Conservation (phyloP, 2,797 vertebrate genomes). For the Diglossa cyanea region DNA sequence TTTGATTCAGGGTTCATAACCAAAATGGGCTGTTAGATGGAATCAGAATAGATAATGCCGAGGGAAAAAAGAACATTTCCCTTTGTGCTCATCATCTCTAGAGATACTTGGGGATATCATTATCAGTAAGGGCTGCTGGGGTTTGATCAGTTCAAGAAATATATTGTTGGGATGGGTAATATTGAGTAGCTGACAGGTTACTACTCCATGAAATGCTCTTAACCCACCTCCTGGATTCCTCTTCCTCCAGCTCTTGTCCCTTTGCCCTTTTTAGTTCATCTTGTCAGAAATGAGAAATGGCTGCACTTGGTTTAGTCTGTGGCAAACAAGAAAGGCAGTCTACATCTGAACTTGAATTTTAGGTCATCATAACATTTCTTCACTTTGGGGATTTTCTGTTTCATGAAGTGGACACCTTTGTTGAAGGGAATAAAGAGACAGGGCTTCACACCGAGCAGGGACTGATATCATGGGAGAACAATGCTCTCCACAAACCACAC, state of each 20-base stretch:
- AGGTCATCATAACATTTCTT: conserved; percentile 57
- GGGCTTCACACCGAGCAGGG: conserved; percentile 58
- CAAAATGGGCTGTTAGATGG: neutral
- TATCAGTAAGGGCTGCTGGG: neutral
- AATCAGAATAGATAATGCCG: neutral
- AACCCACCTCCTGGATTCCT: neutral
- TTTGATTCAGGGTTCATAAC: neutral
- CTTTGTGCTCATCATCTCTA: neutral
- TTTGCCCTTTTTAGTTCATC: neutral
- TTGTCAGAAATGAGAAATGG: neutral
- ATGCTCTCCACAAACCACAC: conserved; percentile 64
- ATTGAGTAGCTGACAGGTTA: neutral
- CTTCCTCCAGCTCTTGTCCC: neutral
- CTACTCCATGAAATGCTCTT: neutral
- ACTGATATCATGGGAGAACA: conserved; percentile 70
- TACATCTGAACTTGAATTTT: conserved; percentile 61
- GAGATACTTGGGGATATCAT: neutral
- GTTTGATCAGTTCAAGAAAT: neutral
- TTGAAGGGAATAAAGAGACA: conserved; percentile 68
- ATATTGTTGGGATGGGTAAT: neutral
- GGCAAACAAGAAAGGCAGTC: conserved; percentile 45
- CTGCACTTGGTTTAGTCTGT: conserved; percentile 7
- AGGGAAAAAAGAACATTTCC: neutral
- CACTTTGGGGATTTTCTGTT: conserved; percentile 55
- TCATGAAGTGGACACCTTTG: conserved; percentile 60